Conservation (phyloP, 2,797 vertebrate genomes). For the Etheostoma perlongum region DNA sequence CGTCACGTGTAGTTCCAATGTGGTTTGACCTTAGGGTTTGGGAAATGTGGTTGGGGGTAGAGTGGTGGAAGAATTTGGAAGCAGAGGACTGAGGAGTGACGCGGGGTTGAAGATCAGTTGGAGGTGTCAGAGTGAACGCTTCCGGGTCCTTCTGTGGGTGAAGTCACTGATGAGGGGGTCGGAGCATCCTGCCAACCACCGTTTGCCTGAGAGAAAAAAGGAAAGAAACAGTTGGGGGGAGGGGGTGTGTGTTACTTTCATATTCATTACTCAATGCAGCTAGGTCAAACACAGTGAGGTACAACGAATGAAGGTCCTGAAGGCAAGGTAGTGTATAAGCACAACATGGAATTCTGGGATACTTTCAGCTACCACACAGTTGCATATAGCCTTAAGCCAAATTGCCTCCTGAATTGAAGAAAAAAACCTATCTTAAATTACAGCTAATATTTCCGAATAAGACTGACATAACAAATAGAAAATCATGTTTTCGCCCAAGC, state of each 20-base stretch:
- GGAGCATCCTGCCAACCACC: slow-evolving; percentile 98
- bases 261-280: slow-evolving; percentile 44
- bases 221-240: slow-evolving; percentile 4
- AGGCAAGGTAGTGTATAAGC: slow-evolving; percentile 33
- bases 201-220: slow-evolving; percentile 86
- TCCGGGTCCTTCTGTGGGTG: slow-evolving; percentile 99
- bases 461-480: slow-evolving; percentile 40
- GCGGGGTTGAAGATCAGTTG: slow-evolving; percentile 91
- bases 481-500: slow-evolving; percentile 40
- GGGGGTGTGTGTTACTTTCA: slow-evolving; percentile 22
- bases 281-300: slow-evolving; percentile 33
- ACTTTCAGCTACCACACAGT: slow-evolving; percentile 1
- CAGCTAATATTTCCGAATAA: slow-evolving; percentile 35
- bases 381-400: slow-evolving; percentile 50
- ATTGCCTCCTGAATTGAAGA: slow-evolving; percentile 11
- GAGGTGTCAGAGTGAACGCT: slow-evolving; percentile 99
- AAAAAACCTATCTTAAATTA: slow-evolving; percentile 38
- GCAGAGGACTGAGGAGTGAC: slow-evolving; percentile 46
- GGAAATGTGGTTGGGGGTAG: slow-evolving; percentile 1
- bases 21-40: slow-evolving; percentile 44
- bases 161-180: slow-evolving; percentile 98
- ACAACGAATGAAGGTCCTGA: slow-evolving; percentile 42
- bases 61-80: slow-evolving; percentile 7
- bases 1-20: slow-evolving; percentile 85
- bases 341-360: slow-evolving; percentile 26